Percentiles rank a stretch among this genome's conserved stretches.
Conservation (phyloP, 2,797 vertebrate genomes). For the Acanthurus tractus region DNA sequence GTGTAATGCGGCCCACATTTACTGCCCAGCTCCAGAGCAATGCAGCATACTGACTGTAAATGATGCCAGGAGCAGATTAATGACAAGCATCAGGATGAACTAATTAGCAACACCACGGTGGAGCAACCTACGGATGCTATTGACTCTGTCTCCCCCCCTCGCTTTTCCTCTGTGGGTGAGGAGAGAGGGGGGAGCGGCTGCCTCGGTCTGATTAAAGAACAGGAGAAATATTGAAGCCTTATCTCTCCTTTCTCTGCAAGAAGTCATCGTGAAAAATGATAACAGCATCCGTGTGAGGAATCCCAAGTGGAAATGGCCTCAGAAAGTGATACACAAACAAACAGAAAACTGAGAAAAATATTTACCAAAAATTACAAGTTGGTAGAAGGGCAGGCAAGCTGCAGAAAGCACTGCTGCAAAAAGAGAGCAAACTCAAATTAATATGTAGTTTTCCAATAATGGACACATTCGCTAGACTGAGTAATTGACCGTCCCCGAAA, state of each 20-base stretch:
- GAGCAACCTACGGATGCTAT: constrained; percentile 59
- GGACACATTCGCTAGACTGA: not conserved
- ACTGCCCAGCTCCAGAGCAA: constrained; percentile 41
- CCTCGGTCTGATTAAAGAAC: constrained; percentile 64
- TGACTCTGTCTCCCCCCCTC: constrained; percentile 40
- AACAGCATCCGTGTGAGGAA: constrained; percentile 52
- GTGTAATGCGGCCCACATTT: constrained; percentile 43
- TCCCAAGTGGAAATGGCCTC: constrained; percentile 28
- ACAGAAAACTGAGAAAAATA: constrained; percentile 32
- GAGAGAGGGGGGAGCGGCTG: constrained; percentile 28
- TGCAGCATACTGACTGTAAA: constrained; percentile 65
- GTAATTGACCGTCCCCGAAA: constrained; percentile 1
- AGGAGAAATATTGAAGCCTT: constrained; percentile 57
- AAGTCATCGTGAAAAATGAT: constrained; percentile 64
- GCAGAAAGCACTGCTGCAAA: not conserved
- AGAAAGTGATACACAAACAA: constrained; percentile 40
- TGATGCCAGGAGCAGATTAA: constrained; percentile 71
- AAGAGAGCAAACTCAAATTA: not conserved
- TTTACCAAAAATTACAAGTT: constrained; percentile 27
- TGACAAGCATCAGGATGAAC: constrained; percentile 74
- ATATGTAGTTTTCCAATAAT: not conserved
- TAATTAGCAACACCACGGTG: constrained; percentile 72
- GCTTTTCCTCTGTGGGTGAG: constrained; percentile 30
- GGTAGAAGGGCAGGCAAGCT: not conserved
- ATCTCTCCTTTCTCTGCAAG: constrained; percentile 52